Conservation (phyloP, 2,113 vertebrate genomes). For the Lichenostomus cassidix region DNA sequence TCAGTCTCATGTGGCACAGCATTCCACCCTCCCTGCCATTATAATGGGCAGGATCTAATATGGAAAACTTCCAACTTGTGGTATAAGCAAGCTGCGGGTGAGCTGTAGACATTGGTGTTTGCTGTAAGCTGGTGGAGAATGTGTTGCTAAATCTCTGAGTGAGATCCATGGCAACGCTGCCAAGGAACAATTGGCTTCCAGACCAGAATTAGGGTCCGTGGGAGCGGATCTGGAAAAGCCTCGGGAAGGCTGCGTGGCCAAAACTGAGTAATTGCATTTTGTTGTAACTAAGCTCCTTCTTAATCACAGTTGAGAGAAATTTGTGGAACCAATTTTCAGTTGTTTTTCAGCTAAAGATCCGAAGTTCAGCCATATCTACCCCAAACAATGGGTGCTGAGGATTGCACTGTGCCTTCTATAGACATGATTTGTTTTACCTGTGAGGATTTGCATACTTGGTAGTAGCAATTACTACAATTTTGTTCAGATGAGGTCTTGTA, state of each 20-base stretch:
- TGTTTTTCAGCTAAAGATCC: background rate
- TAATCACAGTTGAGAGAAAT: background rate
- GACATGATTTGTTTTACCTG: background rate
- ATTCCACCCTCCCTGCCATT: background rate
- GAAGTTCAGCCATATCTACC: background rate
- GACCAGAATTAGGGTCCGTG: constrained; percentile 61
- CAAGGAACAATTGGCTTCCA: constrained; percentile 67
- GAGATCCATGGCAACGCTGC: constrained; percentile 56
- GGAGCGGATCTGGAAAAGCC: constrained; percentile 66
- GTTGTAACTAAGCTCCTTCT: constrained; percentile 64
- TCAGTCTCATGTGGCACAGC: background rate
- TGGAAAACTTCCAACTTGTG: background rate
- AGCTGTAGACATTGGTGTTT: background rate
- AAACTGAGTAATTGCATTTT: constrained; percentile 71
- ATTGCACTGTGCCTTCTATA: background rate
- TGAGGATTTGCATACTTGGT: background rate
- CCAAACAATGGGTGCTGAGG: background rate
- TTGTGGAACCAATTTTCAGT: constrained; percentile 38
- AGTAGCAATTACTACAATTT: background rate
- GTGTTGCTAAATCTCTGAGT: constrained; percentile 62
- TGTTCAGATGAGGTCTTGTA: background rate
- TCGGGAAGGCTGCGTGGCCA: constrained; percentile 55
- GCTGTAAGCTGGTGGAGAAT: constrained; percentile 42
- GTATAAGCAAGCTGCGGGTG: background rate
- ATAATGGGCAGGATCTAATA: background rate